Base-by-base conservation (phyloP, 2,888 invertebrate species). In the Mesoligia furuncula region DNA sequence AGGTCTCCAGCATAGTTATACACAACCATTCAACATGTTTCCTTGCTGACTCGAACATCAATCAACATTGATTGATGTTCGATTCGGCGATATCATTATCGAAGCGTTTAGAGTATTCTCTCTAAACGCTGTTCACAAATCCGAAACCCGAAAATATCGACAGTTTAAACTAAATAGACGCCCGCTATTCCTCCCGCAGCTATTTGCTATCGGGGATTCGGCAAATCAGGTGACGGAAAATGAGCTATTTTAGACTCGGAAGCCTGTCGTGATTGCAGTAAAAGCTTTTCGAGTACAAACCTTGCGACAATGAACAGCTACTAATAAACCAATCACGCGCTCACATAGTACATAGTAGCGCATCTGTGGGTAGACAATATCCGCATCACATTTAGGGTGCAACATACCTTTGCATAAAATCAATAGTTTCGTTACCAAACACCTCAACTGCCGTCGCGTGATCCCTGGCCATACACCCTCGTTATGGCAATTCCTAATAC, bases 401-500 rank as follows among this genome's bases (percentile, higher is more conserved):
- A 89, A 82, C 75, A 83, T 57, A 83, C 77, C 77, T 86, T 88
- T 85, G 88, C 84, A 86, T 86, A 82, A 87, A 90, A 89, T 89
- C 90, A 69, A 90, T 90, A 85, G 54, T 73, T 73, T 78, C 62
- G 84, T 80, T 82, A 83, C 77, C 78, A 73, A 81, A 83, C 83
- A 82, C 84, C 75, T 76, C 67, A 48, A 45, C 66, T 67, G 67
- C 74, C 80, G 75, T 85, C 75, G 87, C 83, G 88, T 84, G 81
- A 77, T 86, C 72, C 66, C 69, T 57, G 65, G 24, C 78, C 73
- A 71, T 70, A 74, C 64, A 67, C 51, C 54, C 61, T 68, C 54
- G 59, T 81, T 86, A 76, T 75, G 67, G 68, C 65, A 75, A 75
- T 71, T 68, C 27, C 45, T 76, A 73, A 59, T 74, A 81, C 51